Conservation (phyloP, 2,113 vertebrate species). For the Numida meleagris region DNA sequence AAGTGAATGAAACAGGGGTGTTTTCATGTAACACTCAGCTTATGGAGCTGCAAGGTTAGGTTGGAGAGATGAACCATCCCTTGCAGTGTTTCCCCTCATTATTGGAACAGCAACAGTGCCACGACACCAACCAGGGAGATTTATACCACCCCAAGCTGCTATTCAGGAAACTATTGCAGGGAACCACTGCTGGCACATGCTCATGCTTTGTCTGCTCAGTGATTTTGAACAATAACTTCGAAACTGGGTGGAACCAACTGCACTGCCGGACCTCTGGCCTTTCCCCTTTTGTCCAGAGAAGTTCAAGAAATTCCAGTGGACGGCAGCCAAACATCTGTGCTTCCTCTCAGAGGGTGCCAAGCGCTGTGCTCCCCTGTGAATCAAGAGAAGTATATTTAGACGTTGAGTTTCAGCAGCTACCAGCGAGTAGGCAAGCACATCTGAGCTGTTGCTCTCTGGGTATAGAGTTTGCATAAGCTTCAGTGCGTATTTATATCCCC, state of each 20-base stretch:
- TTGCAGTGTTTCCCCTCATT: background rate
- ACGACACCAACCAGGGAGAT: background rate
- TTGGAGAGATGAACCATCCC: background rate
- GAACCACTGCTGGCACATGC: background rate
- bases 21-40: background rate
- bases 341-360: background rate
- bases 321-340: constrained; percentile 32
- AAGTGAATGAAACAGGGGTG: background rate
- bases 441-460: constrained; percentile 19
- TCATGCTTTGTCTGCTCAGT: background rate
- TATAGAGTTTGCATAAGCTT: background rate
- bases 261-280: constrained; percentile 14
- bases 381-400: background rate
- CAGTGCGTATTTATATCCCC: background rate
- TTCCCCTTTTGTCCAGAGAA: constrained; percentile 40
- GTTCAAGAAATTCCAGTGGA: constrained; percentile 46
- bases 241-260: constrained; percentile 35
- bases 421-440: background rate
- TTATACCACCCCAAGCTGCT: background rate
- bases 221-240: background rate
- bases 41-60: background rate
- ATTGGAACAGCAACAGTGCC: background rate
- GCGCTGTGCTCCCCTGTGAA: accelerated
- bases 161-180: background rate
- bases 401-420: background rate